A percentile compares a stretch with the other conserved stretches of the same genome.
Conservation (phyloP, 2,113 vertebrate species). For the Aegithalos caudatus region DNA sequence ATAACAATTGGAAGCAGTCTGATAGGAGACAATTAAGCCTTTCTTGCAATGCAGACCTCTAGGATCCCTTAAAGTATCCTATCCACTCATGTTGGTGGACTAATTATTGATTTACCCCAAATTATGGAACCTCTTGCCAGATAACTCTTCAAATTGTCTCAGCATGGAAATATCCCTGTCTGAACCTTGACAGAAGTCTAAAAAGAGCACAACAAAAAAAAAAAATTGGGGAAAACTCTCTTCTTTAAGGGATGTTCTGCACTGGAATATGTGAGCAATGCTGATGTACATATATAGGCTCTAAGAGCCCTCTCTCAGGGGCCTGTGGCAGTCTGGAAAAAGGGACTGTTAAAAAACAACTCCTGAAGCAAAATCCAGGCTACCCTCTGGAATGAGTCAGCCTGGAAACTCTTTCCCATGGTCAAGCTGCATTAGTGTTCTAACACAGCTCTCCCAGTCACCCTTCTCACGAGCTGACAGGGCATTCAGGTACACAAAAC, state of each 20-base stretch:
- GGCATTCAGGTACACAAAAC: background rate
- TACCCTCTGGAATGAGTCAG: background rate
- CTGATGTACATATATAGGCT: accelerated
- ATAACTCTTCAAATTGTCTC: background rate
- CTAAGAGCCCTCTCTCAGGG: background rate
- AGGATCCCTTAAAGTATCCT: background rate
- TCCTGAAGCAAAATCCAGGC: background rate
- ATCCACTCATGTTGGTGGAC: background rate
- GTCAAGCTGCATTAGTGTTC: background rate
- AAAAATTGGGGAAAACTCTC: background rate
- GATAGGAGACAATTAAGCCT: background rate
- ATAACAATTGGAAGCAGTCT: background rate
- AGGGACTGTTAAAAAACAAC: background rate
- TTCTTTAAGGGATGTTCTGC: background rate
- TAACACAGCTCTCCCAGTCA: background rate
- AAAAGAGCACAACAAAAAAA: background rate
- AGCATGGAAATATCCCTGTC: background rate
- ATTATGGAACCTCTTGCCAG: background rate
- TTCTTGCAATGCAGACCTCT: background rate
- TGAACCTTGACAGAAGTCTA: background rate
- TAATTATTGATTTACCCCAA: background rate
- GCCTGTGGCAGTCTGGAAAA: background rate
- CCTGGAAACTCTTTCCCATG: background rate
- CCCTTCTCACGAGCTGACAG: background rate
- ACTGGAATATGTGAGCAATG: background rate